phyloP scores from a whole-genome alignment of 2,888 invertebrate genomes.

The Lycia hirtaria region DNA sequence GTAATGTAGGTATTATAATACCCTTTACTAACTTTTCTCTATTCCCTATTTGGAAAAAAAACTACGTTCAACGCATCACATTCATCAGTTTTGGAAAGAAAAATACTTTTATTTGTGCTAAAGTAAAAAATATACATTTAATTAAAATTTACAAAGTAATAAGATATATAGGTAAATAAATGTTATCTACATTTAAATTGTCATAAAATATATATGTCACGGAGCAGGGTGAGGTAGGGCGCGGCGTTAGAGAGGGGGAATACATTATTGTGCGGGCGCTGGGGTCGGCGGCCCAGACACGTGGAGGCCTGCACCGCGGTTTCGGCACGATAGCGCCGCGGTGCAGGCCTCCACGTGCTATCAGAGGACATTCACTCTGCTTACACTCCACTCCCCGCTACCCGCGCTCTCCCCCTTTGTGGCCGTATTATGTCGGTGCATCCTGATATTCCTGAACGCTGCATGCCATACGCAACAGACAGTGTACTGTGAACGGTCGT shows the following conservation, averaged over 20 bases:
- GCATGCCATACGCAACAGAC: conserved; percentile 78
- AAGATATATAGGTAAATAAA: conserved; percentile 7
- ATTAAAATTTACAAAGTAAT: neutral
- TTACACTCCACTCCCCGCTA: conserved; percentile 58
- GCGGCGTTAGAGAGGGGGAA: conserved; percentile 53
- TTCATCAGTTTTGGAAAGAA: no score
- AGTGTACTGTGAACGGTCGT: conserved; percentile 75
- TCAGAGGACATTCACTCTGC: conserved; percentile 69
- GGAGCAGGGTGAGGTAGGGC: conserved; percentile 47
- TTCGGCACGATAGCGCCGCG: conserved; percentile 69
- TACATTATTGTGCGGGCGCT: conserved; percentile 39
- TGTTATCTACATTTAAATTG: conserved; percentile 2
- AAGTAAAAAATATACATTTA: no score
- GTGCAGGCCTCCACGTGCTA: conserved; percentile 83
- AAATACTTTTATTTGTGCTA: no score
- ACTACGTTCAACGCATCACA: no score
- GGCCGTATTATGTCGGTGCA: conserved; percentile 73
- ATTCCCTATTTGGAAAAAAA: no score
- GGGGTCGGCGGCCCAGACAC: conserved; percentile 78
- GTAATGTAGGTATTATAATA: no score
- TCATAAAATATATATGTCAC: conserved; percentile 27
- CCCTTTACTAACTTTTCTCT: no score
- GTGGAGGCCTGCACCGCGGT: conserved; percentile 82
- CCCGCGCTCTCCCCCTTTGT: conserved; percentile 58
- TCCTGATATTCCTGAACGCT: conserved; percentile 80